phyloP scores from a whole-genome alignment of 1,140 invertebrate genomes.

The Agrypnia vestita region DNA sequence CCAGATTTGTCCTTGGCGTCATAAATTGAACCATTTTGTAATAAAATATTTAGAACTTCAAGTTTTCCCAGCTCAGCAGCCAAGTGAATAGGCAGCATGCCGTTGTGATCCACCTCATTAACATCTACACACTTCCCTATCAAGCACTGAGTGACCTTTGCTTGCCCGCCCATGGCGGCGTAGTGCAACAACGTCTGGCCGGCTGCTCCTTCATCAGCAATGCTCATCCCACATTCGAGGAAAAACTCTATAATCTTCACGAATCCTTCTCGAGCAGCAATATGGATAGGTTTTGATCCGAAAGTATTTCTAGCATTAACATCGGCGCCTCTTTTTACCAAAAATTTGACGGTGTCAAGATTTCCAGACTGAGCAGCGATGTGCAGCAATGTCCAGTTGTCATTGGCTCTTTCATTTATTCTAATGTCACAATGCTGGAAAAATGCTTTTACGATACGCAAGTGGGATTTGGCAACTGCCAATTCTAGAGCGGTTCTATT shows the following conservation, averaged over 20 bases:
- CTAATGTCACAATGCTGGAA: constrained; percentile 2
- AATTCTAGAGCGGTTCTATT: background rate
- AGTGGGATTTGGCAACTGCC: background rate
- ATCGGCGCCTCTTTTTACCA: background rate
- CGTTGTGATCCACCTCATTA: background rate
- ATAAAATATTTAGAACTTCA: background rate
- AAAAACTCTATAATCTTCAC: background rate
- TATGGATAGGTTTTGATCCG: background rate
- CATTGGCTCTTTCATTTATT: background rate
- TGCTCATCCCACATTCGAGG: background rate
- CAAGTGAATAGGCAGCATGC: background rate
- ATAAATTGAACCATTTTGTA: background rate
- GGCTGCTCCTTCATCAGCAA: background rate
- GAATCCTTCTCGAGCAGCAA: background rate
- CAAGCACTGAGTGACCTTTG: background rate
- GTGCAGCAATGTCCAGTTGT: background rate
- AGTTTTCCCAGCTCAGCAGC: background rate
- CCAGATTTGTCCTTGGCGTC: background rate
- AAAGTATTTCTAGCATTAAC: background rate
- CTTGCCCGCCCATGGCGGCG: background rate
- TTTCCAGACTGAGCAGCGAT: background rate
- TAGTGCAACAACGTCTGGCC: background rate
- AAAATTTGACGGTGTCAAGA: background rate
- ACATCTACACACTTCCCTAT: background rate
- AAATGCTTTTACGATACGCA: background rate